phyloP scores from a whole-genome alignment of 1,140 invertebrate species.

The Probaryconus sp. region DNA sequence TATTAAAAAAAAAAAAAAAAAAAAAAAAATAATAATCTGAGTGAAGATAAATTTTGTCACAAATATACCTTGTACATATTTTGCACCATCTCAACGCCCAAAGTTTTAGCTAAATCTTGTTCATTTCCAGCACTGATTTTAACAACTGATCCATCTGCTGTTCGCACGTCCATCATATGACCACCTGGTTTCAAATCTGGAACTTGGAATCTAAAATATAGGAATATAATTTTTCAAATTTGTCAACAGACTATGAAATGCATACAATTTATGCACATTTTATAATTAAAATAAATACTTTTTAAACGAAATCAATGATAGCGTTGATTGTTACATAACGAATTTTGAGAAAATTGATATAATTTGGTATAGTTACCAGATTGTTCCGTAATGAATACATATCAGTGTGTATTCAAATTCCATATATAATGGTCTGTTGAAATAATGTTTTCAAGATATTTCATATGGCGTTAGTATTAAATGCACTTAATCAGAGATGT shows the following conservation, averaged over 20 bases:
- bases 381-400: conserved; percentile 1
- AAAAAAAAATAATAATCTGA: not conserved
- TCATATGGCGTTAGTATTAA: too few relatives aligned
- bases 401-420: not conserved
- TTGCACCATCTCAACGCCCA: conserved; percentile 83
- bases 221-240: too few relatives aligned
- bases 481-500: too few relatives aligned
- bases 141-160: conserved; percentile 83
- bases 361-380: too few relatives aligned
- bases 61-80: conserved; percentile 89
- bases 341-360: too few relatives aligned
- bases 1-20: conserved; percentile 78
- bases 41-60: too few relatives aligned
- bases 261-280: not conserved
- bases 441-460: too few relatives aligned
- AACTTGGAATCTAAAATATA: conserved; percentile 74
- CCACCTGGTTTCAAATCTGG: conserved; percentile 77
- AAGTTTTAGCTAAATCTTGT: conserved; percentile 83
- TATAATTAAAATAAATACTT: too few relatives aligned
- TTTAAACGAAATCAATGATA: too few relatives aligned
- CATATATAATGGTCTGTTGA: conserved; percentile 18
- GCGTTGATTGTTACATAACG: too few relatives aligned
- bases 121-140: conserved; percentile 85
- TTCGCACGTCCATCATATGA: conserved; percentile 85
- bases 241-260: too few relatives aligned